Percentiles rank a stretch among this genome's conserved stretches.
Evolutionary conservation across 1,140 invertebrate species (phyloP).

Genomic region (Hyposmocoma kahamanoa): DNA sequence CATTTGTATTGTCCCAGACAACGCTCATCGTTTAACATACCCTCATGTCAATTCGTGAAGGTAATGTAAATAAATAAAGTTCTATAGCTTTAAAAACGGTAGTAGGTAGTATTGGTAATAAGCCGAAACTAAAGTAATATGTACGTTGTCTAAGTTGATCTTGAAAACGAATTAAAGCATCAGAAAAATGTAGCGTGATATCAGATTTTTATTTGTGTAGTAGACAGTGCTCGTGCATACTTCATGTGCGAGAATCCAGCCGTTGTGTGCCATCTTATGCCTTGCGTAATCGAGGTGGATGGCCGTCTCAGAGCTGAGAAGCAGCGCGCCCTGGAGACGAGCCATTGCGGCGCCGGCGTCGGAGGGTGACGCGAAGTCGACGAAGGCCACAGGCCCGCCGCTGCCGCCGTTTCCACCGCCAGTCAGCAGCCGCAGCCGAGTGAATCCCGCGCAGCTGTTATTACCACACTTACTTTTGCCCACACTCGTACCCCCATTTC

Average conservation of each 20-base stretch:
- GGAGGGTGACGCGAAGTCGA: conserved; percentile 94
- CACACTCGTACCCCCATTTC: conserved; percentile 1
- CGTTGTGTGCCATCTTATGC: conserved; percentile 91
- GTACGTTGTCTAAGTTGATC: no score
- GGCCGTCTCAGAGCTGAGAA: conserved; percentile 95
- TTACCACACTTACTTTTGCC: conserved; percentile 33
- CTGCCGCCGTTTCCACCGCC: conserved; percentile 72
- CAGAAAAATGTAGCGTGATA: no score
- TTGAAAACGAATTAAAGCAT: no score
- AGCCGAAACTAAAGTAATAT: no score
- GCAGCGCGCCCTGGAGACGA: conserved; percentile 93
- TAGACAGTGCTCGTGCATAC: conserved; percentile 62
- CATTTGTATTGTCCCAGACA: no score
- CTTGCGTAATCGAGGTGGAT: conserved; percentile 99
- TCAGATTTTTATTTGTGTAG: no score
- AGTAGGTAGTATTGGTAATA: no score
- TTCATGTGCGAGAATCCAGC: conserved; percentile 73
- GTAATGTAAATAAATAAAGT: background rate
- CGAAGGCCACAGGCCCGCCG: conserved; percentile 87
- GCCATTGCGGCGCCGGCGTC: conserved; percentile 93
- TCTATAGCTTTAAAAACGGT: no score
- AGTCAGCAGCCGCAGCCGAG: conserved; percentile 96
- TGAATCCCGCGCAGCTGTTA: conserved; percentile 95
- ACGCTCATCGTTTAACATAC: conserved; percentile 14
- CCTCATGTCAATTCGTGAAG: conserved; percentile 6